Conservation (phyloP, 2,797 vertebrate species). For the Melanotaenia trifasciata region DNA sequence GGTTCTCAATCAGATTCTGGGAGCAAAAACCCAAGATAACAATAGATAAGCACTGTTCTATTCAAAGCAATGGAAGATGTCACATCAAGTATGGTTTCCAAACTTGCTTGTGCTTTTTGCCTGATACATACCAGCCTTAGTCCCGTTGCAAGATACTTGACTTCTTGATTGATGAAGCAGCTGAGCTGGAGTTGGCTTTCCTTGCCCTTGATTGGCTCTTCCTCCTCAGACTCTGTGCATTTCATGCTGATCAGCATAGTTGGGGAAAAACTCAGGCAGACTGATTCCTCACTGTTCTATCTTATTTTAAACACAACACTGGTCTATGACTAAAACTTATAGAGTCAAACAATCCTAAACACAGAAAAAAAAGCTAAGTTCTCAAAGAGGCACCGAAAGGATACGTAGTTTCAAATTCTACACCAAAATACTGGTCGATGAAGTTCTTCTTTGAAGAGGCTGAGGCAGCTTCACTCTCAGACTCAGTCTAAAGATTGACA, state of each 20-base stretch:
- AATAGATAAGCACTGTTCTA: too few relatives aligned
- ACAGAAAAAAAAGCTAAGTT: background rate
- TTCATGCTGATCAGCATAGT: conserved; percentile 91
- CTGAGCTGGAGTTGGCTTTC: conserved; percentile 97
- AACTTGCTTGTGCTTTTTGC: background rate
- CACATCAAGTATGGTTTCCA: background rate
- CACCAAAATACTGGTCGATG: conserved; percentile 97
- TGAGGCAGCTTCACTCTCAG: conserved; percentile 78
- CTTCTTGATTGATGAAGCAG: conserved; percentile 99
- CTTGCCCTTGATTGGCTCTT: conserved; percentile 94
- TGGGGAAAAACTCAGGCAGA: conserved; percentile 75
- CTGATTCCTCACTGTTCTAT: background rate
- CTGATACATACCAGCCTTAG: conserved; percentile 89
- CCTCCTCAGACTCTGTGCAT: conserved; percentile 96
- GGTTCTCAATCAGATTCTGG: too few relatives aligned
- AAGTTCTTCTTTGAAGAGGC: conserved; percentile 94
- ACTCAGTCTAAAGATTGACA: conserved; percentile 82
- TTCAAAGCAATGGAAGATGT: too few relatives aligned
- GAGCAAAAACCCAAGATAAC: too few relatives aligned
- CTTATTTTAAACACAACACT: background rate
- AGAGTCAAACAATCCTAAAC: background rate
- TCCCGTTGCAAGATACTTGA: conserved; percentile 98
- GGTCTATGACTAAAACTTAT: background rate
- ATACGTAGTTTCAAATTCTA: conserved; percentile 98
- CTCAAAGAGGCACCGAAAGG: conserved; percentile 63